Percentiles rank a stretch among this genome's conserved stretches.
Conservation (phyloP, 2,113 vertebrate genomes). For the Sinocyclocheilus maitianheensis region DNA sequence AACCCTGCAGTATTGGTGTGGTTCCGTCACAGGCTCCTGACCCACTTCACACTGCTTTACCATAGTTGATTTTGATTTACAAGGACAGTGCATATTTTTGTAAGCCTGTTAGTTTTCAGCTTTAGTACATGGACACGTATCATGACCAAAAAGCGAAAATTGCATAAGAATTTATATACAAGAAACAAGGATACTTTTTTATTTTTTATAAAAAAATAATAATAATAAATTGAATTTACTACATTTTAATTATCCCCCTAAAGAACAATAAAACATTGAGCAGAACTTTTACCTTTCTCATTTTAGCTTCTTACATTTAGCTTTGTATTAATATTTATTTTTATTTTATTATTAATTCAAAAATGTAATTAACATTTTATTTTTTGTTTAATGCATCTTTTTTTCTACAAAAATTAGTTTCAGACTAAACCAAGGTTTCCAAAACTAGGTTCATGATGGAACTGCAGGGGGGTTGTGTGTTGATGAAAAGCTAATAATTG, state of each 20-base stretch:
- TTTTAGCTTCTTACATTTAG: not conserved
- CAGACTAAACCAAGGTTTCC: not conserved
- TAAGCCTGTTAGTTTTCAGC: not conserved
- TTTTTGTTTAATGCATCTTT: not conserved
- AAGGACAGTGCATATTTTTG: not conserved
- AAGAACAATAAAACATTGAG: not conserved
- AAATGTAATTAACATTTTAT: no score
- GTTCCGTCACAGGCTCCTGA: slow-evolving; percentile 11
- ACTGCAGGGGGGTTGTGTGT: no score
- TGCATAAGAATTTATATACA: no score
- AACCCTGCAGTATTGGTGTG: not conserved
- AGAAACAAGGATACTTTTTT: no score
- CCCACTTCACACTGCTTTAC: not conserved
- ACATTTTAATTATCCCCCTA: not conserved
- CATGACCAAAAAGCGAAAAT: not conserved
- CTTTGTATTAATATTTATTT: not conserved
- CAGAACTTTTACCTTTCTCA: not conserved
- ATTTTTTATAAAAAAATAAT: not conserved
- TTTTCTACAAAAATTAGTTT: not conserved
- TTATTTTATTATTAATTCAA: no score
- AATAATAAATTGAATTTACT: not conserved
- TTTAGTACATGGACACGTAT: not conserved
- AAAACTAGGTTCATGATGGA: no score
- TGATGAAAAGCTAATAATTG: no score
- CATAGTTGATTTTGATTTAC: not conserved